Evolutionary conservation across 2,797 vertebrate genomes (phyloP), one percentile per base, ranked within the genome.

Genomic region (Coregonus ussuriensis): DNA sequence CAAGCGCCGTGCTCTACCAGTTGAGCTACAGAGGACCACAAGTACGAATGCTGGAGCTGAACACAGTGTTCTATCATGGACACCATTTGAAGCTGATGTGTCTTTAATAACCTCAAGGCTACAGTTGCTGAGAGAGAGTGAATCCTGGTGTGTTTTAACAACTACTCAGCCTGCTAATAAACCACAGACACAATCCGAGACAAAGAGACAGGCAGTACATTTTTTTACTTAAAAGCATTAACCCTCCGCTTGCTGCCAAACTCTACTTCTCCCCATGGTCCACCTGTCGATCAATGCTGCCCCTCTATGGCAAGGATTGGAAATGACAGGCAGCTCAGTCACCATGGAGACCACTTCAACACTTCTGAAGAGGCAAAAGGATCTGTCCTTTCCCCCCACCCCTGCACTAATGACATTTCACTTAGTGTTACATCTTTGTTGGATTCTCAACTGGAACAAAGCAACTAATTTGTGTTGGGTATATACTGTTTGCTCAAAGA

Each of bases 371-470:
- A 90, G 89, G 88, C 86, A 78, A 78, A 83, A 83, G 86, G 86
- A 83, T 71, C 72, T 84, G 88, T 87, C 75, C 77, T 81, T 82
- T 81, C 72, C 83, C 78, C 87, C 90, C 91, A 92, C 90, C 90
- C 92, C 89, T 88, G 87, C 85, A 18, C 89, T 92, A 93, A 94
- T 91, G 91, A 91, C 88, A 90, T 82, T 91, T 94, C 91, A 87
- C 85, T 87, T 83, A 86, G 88, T 86, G 89, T 82, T 86, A 84
- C 83, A 90, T 91, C 90, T 91, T 93, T 94, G 91, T 93, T 88
- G 79, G 83, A 74, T 87, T 83, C 85, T 88, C 84, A 84, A 77
- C 88, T 88, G 80, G 91, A 88, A 93, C 89, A 93, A 94, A 88
- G 87, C 87, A 83, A 81, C 75, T 88, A 91, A 93, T 93, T 92